phyloP scores from a whole-genome alignment of 2,888 invertebrate species.

The Cephus pygmeus region DNA sequence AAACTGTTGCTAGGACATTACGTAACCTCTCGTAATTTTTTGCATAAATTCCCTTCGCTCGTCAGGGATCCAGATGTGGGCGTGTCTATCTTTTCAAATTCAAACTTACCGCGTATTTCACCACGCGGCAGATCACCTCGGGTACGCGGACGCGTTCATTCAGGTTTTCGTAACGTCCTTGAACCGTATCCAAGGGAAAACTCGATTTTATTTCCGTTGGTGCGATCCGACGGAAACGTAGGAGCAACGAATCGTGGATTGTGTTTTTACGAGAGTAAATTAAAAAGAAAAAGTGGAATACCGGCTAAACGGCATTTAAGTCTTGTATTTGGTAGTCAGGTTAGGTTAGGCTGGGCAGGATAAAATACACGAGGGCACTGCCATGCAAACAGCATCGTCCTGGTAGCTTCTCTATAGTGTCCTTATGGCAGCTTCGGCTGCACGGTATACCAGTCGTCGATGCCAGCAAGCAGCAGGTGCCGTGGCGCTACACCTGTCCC shows the following conservation, averaged over 20 bases:
- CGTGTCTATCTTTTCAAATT: not conserved
- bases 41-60: not conserved
- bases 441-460: not conserved
- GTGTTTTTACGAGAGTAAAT: not conserved
- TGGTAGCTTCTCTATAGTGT: not conserved
- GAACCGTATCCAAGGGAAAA: not conserved
- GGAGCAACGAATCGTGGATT: not conserved
- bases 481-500: slow-evolving; percentile 28
- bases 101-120: not conserved
- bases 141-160: not conserved
- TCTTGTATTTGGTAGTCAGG: too few relatives aligned
- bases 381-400: not conserved
- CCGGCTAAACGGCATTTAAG: not conserved
- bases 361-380: not conserved
- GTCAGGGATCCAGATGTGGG: not conserved
- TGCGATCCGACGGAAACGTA: too few relatives aligned
- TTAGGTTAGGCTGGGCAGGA: not conserved
- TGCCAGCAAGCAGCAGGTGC: not conserved
- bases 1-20: not conserved
- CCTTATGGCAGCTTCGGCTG: not conserved
- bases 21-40: not conserved
- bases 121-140: not conserved
- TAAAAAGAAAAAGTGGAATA: not conserved
- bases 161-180: not conserved
- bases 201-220: not conserved